Percentiles rank a stretch among this genome's conserved stretches.
phyloP scores from a whole-genome alignment of 2,888 invertebrate species.

The Plebejus anna region DNA sequence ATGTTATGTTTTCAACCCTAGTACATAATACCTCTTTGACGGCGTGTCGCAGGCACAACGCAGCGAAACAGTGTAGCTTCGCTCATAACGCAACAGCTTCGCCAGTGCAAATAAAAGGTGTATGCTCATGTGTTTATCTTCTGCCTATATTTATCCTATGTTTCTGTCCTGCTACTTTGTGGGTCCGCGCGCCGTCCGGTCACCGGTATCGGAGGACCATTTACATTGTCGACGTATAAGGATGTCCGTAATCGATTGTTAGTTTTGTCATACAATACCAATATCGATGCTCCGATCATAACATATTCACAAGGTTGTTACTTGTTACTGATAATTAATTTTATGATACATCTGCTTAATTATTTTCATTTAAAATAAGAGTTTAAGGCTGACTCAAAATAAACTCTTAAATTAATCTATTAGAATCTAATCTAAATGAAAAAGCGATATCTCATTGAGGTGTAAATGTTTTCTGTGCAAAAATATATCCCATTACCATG shows the following conservation, averaged over 20 bases:
- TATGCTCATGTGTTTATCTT: background rate
- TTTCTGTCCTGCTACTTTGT: background rate
- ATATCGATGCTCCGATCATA: background rate
- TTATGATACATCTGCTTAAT: background rate
- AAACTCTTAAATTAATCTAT: background rate
- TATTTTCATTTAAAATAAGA: background rate
- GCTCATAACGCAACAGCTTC: no score
- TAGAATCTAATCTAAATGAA: background rate
- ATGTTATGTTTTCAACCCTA: no score
- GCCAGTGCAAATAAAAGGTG: background rate
- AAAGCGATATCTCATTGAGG: background rate
- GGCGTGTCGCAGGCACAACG: no score
- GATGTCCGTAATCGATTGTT: constrained; percentile 17
- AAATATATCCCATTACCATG: background rate
- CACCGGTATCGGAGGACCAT: background rate
- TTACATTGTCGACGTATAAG: constrained; percentile 14
- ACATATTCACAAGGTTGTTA: background rate
- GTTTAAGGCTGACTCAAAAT: background rate
- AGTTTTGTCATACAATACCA: background rate
- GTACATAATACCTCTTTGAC: no score
- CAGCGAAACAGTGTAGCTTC: background rate
- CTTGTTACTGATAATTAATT: background rate
- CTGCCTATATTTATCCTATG: background rate
- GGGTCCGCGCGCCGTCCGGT: background rate
- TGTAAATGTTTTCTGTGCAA: background rate